Evolutionary conservation across 2,797 vertebrate genomes (phyloP).

Genomic region (Cyclura pinguis): DNA sequence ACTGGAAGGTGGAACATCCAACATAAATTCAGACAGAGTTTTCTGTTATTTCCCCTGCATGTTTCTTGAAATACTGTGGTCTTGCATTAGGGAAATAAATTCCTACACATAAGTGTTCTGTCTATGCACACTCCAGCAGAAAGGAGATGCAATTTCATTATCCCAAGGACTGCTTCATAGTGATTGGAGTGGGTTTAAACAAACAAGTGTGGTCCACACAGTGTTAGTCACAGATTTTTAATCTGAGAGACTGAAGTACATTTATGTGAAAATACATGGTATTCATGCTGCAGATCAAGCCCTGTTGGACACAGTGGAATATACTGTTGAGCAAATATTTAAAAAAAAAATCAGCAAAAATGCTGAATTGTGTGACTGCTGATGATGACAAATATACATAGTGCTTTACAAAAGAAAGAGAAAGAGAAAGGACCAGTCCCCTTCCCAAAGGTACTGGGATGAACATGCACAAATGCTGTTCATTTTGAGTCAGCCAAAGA

Average conservation of each 20-base stretch:
- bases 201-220: neutral
- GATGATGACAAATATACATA: neutral
- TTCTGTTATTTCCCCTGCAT: neutral
- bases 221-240: neutral
- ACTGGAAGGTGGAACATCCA: neutral
- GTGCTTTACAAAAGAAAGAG: too few species aligned
- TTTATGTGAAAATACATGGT: neutral
- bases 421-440: neutral
- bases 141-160: neutral
- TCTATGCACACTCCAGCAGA: too few species aligned
- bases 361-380: neutral
- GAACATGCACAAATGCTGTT: neutral
- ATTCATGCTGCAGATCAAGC: neutral
- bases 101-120: too few species aligned
- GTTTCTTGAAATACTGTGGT: neutral
- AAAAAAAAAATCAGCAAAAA: neutral
- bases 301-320: neutral
- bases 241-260: neutral
- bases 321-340: neutral
- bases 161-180: neutral
- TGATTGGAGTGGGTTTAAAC: neutral
- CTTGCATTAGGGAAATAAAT: neutral
- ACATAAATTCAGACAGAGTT: neutral
- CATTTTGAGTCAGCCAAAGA: neutral
- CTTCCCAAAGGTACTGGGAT: neutral